Evolutionary conservation across 2,888 invertebrate genomes (phyloP), one percentile per base, ranked within the genome.

Genomic region (Rhagonycha fulva): DNA sequence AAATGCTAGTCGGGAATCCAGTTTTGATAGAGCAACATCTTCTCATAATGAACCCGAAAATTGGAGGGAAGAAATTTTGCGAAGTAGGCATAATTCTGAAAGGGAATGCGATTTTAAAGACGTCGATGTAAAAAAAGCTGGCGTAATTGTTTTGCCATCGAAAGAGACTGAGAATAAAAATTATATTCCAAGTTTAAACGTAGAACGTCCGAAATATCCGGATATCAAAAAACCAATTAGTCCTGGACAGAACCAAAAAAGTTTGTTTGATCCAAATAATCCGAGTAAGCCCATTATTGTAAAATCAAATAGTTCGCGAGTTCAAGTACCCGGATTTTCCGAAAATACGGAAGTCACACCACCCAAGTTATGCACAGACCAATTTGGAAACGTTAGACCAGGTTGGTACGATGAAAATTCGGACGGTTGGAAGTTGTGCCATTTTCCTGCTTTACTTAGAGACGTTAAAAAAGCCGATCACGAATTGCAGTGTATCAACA

Each of bases 221-320:
- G 80, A 81, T 66, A 76, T 79, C 14, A 72, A 80, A 62, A 82
- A 82, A 75, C 69, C 78, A 0, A 47, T 76, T 26, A 79, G 77
- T 60, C 74, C 81, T 12, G 81, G 80, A 2, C 83, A 83, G 74
- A 86, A 87, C 70, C 89, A 89, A 80, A 89, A 90, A 81, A 91
- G 89, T 14, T 86, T 93, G 7, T 93, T 89, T 81, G 91, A 93
- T 86, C 92, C 91, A 1, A 91, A 91, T 80, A 92, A 92, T 86
- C 92, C 92, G 1, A 91, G 91, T 76, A 94, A 92, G 88, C 94
- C 94, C 19, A 94, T 95, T 79, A 90, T 94, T 80, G 91, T 94
- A 76, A 92, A 91, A 82, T 87, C 89, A 26, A 87, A 86, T 73
- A 85, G 90, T 82, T 86, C 86, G 14, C 84, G 85, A 68, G 78